Evolutionary conservation across 2,113 vertebrate species (phyloP), one percentile per base, ranked within the genome.

Genomic region (Fregata magnificens): DNA sequence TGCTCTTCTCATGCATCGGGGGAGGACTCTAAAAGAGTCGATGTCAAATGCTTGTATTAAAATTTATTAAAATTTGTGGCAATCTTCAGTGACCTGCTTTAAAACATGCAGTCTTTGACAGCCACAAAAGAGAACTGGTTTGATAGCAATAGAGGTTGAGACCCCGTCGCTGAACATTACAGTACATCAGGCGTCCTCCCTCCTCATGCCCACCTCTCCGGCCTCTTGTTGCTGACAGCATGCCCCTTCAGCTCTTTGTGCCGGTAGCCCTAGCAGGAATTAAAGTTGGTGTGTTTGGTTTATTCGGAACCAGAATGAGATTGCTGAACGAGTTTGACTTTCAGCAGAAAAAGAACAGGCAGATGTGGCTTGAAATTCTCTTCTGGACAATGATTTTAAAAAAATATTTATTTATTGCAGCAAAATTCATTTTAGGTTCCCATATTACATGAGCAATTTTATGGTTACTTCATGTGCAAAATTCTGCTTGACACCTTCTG

Each of bases 401-500:
- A 28, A 40, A 25, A 7, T 14, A 38, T 17, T 56, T 49, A 28
- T 49, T 80, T 70, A 53, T 86, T 86, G 40, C 69, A 78, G 72
- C 28, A 78, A 71, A 92, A 77, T 19, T 58, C 4, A 28, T 26
- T 69, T 59, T 55, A 55, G 24, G 16, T 66, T 95, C 58, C 40
- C 1, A 4, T 49, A 90, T 66, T 38, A 91, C 61, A 63, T 62
- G 44, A 81, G 18, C 17, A 44, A 45, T 91, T 90, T 95, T 50
- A 34, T 80, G 29, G 81, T 93, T 95, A 28, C 62, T 80, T 90
- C 32, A 66, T 74, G 47, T 2, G 3, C 42, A 71, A 50, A 94
- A 52, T 73, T 86, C 53, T 79, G 58, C 74, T 80, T 40, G 62
- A 47, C 38, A 53, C 62, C 66, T 85, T 92, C 79, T 95, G 58